A percentile compares a stretch with the other conserved stretches of the same genome.
Conservation (phyloP, 37 sponge, comb jelly and placozoan species). For the Petrosia ficiformis region DNA sequence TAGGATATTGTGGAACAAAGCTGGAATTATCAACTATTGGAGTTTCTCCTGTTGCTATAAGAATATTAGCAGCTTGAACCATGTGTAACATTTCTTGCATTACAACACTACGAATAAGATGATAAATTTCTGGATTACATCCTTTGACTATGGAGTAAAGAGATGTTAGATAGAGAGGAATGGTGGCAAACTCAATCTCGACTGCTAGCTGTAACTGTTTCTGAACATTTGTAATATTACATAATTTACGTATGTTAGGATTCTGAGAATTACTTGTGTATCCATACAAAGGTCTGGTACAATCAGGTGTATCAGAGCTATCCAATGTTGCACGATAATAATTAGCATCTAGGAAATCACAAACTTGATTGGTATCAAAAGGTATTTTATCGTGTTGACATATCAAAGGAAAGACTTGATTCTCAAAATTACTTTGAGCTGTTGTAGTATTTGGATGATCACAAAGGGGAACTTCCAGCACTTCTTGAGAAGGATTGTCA, state of each 20-base stretch:
- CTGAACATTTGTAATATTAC: conserved; percentile 7
- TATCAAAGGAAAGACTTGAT: neutral
- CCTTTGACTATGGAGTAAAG: conserved; percentile 50
- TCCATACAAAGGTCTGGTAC: neutral
- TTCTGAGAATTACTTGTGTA: neutral
- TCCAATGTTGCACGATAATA: neutral
- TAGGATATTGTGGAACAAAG: conserved; percentile 25
- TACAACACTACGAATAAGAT: conserved; percentile 21
- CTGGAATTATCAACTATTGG: conserved; percentile 36
- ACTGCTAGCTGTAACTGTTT: conserved; percentile 40
- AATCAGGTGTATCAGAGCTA: neutral
- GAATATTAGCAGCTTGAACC: conserved; percentile 48
- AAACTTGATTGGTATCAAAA: neutral
- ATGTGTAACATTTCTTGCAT: conserved; percentile 68
- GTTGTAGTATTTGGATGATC: neutral
- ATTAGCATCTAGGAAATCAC: neutral
- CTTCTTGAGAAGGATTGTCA: neutral
- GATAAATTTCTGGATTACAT: conserved; percentile 30
- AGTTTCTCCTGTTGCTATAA: conserved; percentile 37
- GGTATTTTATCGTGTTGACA: neutral
- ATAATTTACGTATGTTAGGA: neutral
- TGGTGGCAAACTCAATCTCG: conserved; percentile 51
- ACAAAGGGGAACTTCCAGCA: neutral
- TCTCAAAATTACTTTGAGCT: neutral
- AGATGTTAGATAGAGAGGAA: conserved; percentile 49